Percentiles rank a stretch among this genome's conserved stretches.
Conservation (phyloP, 2,797 vertebrate species). For the Poeciliopsis gracilis region DNA sequence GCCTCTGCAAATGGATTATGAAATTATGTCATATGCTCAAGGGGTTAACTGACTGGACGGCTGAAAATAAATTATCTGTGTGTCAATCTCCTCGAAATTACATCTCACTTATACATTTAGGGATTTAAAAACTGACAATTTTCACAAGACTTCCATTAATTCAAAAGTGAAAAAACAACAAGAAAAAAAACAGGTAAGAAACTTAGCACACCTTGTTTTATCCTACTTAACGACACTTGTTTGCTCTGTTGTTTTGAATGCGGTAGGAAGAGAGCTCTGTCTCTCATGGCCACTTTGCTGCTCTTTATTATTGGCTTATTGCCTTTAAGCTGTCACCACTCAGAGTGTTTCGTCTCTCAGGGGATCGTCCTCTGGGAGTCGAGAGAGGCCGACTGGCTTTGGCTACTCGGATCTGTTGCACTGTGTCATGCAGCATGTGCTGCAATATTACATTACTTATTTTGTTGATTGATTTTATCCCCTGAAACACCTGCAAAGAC, state of each 20-base stretch:
- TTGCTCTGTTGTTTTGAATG: constrained; percentile 69
- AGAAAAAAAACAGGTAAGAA: background rate
- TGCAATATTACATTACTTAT: constrained; percentile 36
- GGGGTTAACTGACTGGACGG: constrained; percentile 78
- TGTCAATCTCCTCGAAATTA: constrained; percentile 76
- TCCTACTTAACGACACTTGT: constrained; percentile 69
- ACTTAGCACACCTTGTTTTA: constrained; percentile 47
- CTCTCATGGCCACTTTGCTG: constrained; percentile 76
- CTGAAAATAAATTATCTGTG: constrained; percentile 76
- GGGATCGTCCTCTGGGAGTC: constrained; percentile 74
- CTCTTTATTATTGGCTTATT: constrained; percentile 81
- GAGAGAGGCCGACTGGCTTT: constrained; percentile 62
- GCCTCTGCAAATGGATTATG: constrained; percentile 77
- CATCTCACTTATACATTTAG: constrained; percentile 64
- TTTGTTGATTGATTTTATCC: constrained; percentile 35
- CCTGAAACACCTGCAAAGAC: constrained; percentile 18
- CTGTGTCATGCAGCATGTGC: constrained; percentile 59
- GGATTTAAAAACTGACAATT: constrained; percentile 51
- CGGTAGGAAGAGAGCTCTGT: constrained; percentile 58
- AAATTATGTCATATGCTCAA: constrained; percentile 70
- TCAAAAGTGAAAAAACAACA: constrained; percentile 29
- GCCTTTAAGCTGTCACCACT: constrained; percentile 80
- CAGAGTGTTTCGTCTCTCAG: constrained; percentile 68
- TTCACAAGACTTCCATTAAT: constrained; percentile 68
- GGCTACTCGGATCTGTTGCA: constrained; percentile 67